Evolutionary conservation across 2,888 invertebrate species (phyloP).

Genomic region (Drosophila bunnanda): DNA sequence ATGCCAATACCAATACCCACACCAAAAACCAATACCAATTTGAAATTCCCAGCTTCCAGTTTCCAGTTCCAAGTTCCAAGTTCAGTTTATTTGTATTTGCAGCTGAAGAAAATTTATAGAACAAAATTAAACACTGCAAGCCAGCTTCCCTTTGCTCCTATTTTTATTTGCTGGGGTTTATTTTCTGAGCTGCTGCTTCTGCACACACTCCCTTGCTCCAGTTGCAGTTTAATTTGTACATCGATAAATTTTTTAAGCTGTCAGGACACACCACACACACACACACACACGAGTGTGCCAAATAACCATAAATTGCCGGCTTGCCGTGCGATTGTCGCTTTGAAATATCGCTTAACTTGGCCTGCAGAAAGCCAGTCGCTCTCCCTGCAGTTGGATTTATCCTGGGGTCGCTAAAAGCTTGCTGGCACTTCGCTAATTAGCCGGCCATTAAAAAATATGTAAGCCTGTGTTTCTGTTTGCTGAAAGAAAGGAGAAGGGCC

Average conservation of each 20-base stretch:
- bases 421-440: slow-evolving; percentile 56
- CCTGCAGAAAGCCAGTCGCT: slow-evolving; percentile 2
- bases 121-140: slow-evolving; percentile 67
- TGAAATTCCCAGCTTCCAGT: slow-evolving; percentile 9
- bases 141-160: background rate
- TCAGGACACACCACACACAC: slow-evolving; percentile 49
- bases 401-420: slow-evolving; percentile 39
- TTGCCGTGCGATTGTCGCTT: slow-evolving; percentile 68
- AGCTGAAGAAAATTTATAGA: slow-evolving; percentile 67
- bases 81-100: slow-evolving; percentile 61
- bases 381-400: slow-evolving; percentile 25
- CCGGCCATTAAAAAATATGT: slow-evolving; percentile 52
- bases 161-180: slow-evolving; percentile 55
- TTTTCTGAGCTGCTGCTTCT: slow-evolving; percentile 39
- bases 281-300: slow-evolving; percentile 40
- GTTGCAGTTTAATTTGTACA: slow-evolving; percentile 80
- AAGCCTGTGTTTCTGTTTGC: slow-evolving; percentile 14
- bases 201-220: slow-evolving; percentile 41
- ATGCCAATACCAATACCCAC: background rate
- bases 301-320: slow-evolving; percentile 67
- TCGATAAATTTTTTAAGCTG: slow-evolving; percentile 78
- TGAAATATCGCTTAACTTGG: slow-evolving; percentile 70
- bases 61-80: slow-evolving; percentile 23
- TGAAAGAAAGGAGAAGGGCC: background rate
- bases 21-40: background rate